Conservation (phyloP, 2,888 invertebrate species). For the Phyllotreta striolata region DNA sequence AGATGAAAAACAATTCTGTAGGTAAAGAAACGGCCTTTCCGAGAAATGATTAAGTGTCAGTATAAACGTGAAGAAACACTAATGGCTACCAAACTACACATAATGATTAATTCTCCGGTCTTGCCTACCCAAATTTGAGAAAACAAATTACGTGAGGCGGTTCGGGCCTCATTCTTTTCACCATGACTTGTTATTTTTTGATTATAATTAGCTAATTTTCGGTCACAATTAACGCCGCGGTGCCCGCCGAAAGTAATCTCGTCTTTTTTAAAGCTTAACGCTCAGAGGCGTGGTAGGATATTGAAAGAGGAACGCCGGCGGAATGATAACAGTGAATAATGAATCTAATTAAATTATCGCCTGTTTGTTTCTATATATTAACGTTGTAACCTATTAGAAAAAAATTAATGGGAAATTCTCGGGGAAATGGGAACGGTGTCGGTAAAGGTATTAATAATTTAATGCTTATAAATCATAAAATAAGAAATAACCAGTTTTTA, state of each 20-base stretch:
- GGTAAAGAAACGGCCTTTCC: constrained; percentile 14
- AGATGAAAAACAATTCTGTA: constrained; percentile 17
- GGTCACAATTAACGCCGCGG: constrained; percentile 44
- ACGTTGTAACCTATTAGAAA: too few species aligned
- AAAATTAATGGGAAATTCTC: too few species aligned
- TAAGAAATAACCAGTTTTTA: too few species aligned
- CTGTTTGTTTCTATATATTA: constrained; percentile 8
- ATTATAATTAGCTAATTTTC: constrained; percentile 47
- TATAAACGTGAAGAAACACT: constrained; percentile 26
- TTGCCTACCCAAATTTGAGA: constrained; percentile 35
- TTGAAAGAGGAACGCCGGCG: constrained; percentile 13
- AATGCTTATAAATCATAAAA: too few species aligned
- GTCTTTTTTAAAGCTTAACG: constrained; percentile 18
- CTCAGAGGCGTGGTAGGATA: constrained; percentile 25
- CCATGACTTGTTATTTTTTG: constrained; percentile 43
- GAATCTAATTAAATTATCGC: constrained; percentile 22
- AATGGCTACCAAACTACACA: constrained; percentile 40
- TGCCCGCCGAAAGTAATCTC: constrained; percentile 32
- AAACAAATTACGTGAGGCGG: constrained; percentile 45
- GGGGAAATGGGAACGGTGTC: too few species aligned
- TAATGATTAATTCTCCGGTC: constrained; percentile 37
- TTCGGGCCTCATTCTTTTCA: constrained; percentile 43
- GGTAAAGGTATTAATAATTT: too few species aligned
- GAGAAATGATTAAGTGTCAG: constrained; percentile 24
- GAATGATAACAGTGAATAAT: constrained; percentile 19